Percentiles rank a stretch among this genome's conserved stretches.
Evolutionary conservation across 2,797 vertebrate genomes (phyloP).

Genomic region (Hemibagrus guttatus): DNA sequence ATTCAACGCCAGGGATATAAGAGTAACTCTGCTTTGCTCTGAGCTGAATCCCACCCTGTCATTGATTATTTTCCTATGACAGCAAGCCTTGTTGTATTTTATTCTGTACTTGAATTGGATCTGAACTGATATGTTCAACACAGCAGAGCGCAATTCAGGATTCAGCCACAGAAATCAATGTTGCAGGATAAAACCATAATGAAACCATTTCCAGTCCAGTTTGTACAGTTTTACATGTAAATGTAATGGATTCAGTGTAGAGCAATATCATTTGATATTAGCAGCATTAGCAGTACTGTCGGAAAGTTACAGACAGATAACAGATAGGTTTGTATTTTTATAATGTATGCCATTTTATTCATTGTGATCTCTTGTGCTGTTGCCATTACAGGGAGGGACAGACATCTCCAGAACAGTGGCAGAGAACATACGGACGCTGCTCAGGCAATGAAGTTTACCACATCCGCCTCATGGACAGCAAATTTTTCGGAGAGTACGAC

Average conservation of each 20-base stretch:
- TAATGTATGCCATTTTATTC: background rate
- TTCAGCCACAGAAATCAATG: background rate
- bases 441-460: conserved; percentile 98
- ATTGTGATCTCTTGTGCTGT: background rate
- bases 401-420: conserved; percentile 93
- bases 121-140: background rate
- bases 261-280: background rate
- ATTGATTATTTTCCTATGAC: background rate
- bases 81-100: background rate
- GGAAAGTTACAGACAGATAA: background rate
- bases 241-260: background rate
- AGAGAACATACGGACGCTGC: conserved; percentile 95
- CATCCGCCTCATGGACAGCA: conserved; percentile 92
- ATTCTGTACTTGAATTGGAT: background rate
- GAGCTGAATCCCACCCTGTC: background rate
- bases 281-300: background rate
- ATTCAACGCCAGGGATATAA: background rate
- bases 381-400: conserved; percentile 85
- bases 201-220: background rate
- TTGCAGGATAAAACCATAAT: background rate
- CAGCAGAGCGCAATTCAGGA: background rate
- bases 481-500: conserved; percentile 96
- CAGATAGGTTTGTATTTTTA: background rate
- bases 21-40: background rate
- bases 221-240: background rate